Base-by-base conservation (phyloP, 2,797 vertebrate genomes). In the Apogon hyalosoma region DNA sequence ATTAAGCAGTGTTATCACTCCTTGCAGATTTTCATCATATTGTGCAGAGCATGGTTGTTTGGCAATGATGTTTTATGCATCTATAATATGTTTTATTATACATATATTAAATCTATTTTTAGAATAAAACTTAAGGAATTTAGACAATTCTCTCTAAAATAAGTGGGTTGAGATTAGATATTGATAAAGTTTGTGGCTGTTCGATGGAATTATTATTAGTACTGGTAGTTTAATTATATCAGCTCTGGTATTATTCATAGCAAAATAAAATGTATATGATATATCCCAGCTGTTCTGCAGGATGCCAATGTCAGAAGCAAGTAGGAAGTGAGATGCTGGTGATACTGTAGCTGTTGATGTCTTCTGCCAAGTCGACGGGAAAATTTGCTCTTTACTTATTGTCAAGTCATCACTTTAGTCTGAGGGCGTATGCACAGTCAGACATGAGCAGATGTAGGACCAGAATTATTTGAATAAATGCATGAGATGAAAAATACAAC, bases 391-490 rank as follows among this genome's bases (percentile, higher is more conserved):
- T 42, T 33, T 33, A 33, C 31, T 11, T 42, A 66, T n/a, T 51
- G 57, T 74, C 12, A 31, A 54, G 31, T 6, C 15, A 31, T 61
- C 45, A 47, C 40, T 40, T 41, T n/a, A 11, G 40, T 40, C 39
- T 50, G 39, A 10, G 9, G 24, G 45, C 43, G 57, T 38, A 54
- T 51, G 40, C 40, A 52, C 18, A 31, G 28, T 52, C 51, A 42
- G 45, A 55, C 54, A 47, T 52, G 48, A 53, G 46, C 11, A 61
- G 54, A 67, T 4, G 43, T 38, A 16, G 40, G 28, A 63, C 18
- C 18, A 24, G 2, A 50, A 15, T 15, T n/a, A n/a, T 62, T 15
- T 57, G 33, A 75, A 69, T 54, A 52, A 75, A 65, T 64, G 41
- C 2, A 74, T 59, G 61, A 72, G 46, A 52, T 41, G 49, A 50